Evolutionary conservation across 2,888 invertebrate genomes (phyloP).

Genomic region (Priocnemis perturbator): DNA sequence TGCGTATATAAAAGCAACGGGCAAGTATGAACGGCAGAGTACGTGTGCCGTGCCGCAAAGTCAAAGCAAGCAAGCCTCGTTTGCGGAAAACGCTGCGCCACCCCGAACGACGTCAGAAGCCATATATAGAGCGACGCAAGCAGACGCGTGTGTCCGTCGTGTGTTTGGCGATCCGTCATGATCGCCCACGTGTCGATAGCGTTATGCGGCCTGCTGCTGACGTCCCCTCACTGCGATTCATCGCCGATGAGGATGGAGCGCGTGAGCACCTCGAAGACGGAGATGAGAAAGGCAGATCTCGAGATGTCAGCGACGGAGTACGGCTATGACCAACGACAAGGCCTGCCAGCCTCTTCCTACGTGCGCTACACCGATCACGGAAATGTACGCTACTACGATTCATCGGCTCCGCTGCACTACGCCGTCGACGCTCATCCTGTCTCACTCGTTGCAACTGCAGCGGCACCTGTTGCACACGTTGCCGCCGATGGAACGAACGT

Average conservation of each 20-base stretch:
- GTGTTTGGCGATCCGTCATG: too few relatives aligned
- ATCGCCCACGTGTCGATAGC: too few relatives aligned
- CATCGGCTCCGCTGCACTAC: slow-evolving; percentile 58
- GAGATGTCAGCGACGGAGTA: slow-evolving; percentile 80
- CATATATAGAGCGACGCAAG: too few relatives aligned
- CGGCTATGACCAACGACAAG: slow-evolving; percentile 64
- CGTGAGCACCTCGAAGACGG: slow-evolving; percentile 73
- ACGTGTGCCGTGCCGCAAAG: too few relatives aligned
- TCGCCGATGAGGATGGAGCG: slow-evolving; percentile 29
- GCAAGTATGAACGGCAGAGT: slow-evolving; percentile 26
- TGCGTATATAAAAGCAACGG: slow-evolving; percentile 42
- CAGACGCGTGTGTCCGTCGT: too few relatives aligned
- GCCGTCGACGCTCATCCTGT: slow-evolving; percentile 40
- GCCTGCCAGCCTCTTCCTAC: slow-evolving; percentile 62
- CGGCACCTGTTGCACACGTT: slow-evolving; percentile 28
- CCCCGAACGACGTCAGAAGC: too few relatives aligned
- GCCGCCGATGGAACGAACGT: slow-evolving; percentile 35
- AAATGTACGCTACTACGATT: slow-evolving; percentile 56
- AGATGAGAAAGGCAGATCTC: slow-evolving; percentile 78
- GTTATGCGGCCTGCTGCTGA: slow-evolving; percentile 19
- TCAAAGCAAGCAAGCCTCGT: too few relatives aligned
- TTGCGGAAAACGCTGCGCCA: too few relatives aligned
- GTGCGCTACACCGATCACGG: slow-evolving; percentile 68
- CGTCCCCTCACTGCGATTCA: slow-evolving; percentile 18
- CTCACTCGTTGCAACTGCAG: slow-evolving; percentile 53